Evolutionary conservation across 2,797 vertebrate genomes (phyloP).

Genomic region (Onychomys leucogaster): DNA sequence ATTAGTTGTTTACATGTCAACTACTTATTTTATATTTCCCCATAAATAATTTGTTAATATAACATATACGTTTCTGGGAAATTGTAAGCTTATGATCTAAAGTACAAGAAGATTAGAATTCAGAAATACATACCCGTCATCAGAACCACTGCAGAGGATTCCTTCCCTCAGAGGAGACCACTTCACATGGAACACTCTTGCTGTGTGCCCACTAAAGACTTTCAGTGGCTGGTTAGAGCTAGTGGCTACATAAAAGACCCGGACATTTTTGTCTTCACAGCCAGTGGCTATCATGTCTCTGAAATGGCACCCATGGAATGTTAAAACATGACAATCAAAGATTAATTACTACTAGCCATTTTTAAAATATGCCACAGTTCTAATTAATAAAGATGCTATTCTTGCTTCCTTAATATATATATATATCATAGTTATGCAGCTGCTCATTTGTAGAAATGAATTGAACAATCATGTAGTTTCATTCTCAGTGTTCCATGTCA

Average conservation of each 20-base stretch:
- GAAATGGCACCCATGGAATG: constrained; percentile 52
- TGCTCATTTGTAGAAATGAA: constrained; percentile 35
- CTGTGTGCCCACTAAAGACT: constrained; percentile 95
- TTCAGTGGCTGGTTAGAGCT: constrained; percentile 98
- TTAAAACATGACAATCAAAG: background rate
- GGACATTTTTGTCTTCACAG: constrained; percentile 97
- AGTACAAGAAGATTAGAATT: background rate
- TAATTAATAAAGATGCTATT: background rate
- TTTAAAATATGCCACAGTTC: background rate
- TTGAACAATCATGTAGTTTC: background rate
- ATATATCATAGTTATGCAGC: background rate
- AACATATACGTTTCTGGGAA: background rate
- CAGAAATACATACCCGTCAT: constrained; percentile 92
- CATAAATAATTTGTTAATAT: background rate
- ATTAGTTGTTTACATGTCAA: background rate
- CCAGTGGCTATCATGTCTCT: constrained; percentile 99
- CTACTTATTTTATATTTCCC: background rate
- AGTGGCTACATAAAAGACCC: constrained; percentile 97
- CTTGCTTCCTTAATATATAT: background rate
- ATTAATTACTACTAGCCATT: background rate
- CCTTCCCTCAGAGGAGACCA: constrained; percentile 98
- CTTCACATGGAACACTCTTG: constrained; percentile 97
- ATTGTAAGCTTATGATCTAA: background rate
- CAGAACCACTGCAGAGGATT: constrained; percentile 97
- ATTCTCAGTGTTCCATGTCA: background rate